Percentiles rank a stretch among this genome's conserved stretches.
These are phyloP conservation scores for Diprion similis DNA, from an alignment of 1,140 invertebrate species.

Conservation along the genomic window DNA sequence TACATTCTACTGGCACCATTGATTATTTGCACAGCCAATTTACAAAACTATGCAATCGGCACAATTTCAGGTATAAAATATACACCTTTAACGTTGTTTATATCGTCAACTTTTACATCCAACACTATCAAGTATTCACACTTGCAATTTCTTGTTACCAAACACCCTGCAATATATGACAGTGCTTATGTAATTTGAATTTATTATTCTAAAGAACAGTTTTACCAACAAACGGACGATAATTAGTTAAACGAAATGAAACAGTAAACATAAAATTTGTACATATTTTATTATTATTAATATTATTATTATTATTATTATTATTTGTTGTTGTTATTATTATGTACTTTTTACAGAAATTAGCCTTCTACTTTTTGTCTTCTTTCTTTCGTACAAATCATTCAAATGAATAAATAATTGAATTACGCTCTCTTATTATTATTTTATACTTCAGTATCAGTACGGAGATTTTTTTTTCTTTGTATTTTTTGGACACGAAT, in stretches of 20 bases:
- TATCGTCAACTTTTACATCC: too few relatives aligned
- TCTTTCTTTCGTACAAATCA: neutral
- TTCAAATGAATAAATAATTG: neutral
- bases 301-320: neutral
- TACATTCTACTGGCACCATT: neutral
- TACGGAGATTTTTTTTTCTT: neutral
- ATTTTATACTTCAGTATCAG: neutral
- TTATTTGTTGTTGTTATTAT: neutral
- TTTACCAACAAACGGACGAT: neutral
- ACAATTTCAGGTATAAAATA: neutral
- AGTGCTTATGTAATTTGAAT: neutral
- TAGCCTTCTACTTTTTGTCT: neutral
- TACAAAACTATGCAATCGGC: conserved; percentile 2
- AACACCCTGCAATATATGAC: conserved; percentile 8
- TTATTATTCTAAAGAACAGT: neutral
- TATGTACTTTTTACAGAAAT: neutral
- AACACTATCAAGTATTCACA: too few relatives aligned
- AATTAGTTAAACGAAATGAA: neutral
- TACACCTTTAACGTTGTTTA: too few relatives aligned
- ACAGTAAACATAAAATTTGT: conserved; percentile 14
- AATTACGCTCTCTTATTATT: neutral
- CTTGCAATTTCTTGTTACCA: conserved; percentile 4
- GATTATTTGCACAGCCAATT: conserved; percentile 5
- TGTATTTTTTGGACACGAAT: neutral
- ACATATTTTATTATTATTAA: neutral